phyloP scores from a whole-genome alignment of 1,140 invertebrate species.

The Oedothorax gibbosus region DNA sequence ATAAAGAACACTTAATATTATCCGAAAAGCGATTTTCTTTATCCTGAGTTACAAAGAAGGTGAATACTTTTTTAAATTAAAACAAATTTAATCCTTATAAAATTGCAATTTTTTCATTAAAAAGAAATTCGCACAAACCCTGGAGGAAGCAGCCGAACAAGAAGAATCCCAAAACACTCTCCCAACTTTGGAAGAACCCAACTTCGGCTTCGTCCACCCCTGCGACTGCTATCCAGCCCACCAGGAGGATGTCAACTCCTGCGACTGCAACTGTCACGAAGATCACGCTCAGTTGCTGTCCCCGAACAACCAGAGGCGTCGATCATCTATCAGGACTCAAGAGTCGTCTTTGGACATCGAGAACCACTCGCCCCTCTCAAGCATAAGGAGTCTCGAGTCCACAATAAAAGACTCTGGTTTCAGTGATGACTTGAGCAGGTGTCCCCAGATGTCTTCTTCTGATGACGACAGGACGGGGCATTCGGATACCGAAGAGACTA shows the following conservation, averaged over 20 bases:
- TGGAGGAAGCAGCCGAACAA: neutral
- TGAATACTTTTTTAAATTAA: neutral
- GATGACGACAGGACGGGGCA: slow-evolving; percentile 1
- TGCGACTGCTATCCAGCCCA: slow-evolving; percentile 19
- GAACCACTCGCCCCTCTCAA: slow-evolving; percentile 55
- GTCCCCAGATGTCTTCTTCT: slow-evolving; percentile 11
- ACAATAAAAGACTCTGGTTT: slow-evolving; percentile 61
- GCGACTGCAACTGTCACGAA: slow-evolving; percentile 29
- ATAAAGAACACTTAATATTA: no score
- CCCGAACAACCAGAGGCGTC: neutral
- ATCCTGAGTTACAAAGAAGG: neutral
- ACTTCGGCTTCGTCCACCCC: neutral
- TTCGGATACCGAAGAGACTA: slow-evolving; percentile 20
- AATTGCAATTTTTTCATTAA: no score
- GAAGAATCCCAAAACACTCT: neutral
- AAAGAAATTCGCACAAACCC: neutral
- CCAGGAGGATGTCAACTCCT: neutral
- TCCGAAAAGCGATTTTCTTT: no score
- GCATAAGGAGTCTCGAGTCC: slow-evolving; percentile 53
- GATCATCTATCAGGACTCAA: neutral
- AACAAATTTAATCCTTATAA: neutral
- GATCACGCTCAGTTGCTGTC: neutral
- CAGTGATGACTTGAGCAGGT: slow-evolving; percentile 51
- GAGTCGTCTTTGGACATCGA: slow-evolving; percentile 6
- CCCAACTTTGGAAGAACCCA: neutral